phyloP scores from a whole-genome alignment of 1,140 invertebrate species.

The Diachasma alloeum region DNA sequence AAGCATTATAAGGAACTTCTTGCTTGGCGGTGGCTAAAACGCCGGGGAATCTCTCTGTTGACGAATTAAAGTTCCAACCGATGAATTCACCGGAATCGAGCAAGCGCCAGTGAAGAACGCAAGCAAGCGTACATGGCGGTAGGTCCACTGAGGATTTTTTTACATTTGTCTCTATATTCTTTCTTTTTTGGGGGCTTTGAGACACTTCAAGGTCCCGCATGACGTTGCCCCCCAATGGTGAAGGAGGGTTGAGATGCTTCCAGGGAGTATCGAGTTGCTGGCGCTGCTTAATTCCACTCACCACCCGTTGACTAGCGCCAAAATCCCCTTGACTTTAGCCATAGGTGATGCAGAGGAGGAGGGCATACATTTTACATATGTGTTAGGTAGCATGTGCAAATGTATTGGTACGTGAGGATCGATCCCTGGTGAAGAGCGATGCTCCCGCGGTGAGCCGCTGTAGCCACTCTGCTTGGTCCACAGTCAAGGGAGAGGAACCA shows the following conservation, averaged over 20 bases:
- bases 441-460: neutral
- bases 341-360: neutral
- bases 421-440: neutral
- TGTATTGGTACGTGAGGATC: neutral
- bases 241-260: neutral
- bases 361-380: neutral
- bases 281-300: constrained; percentile 22
- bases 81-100: constrained; percentile 23
- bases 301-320: constrained; percentile 20
- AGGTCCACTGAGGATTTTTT: neutral
- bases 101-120: neutral
- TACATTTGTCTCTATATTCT: neutral
- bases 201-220: constrained; percentile 2
- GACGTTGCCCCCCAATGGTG: neutral
- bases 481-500: constrained; percentile 38
- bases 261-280: constrained; percentile 20
- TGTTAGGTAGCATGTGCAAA: neutral
- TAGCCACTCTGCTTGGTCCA: neutral
- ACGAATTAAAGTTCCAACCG: neutral
- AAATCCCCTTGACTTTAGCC: neutral
- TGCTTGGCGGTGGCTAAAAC: neutral
- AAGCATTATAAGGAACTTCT: neutral
- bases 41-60: neutral
- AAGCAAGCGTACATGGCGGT: constrained; percentile 8
- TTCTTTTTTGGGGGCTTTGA: neutral